Base-by-base conservation (phyloP, 2,888 invertebrate genomes). In the Nymphalis urticae region DNA sequence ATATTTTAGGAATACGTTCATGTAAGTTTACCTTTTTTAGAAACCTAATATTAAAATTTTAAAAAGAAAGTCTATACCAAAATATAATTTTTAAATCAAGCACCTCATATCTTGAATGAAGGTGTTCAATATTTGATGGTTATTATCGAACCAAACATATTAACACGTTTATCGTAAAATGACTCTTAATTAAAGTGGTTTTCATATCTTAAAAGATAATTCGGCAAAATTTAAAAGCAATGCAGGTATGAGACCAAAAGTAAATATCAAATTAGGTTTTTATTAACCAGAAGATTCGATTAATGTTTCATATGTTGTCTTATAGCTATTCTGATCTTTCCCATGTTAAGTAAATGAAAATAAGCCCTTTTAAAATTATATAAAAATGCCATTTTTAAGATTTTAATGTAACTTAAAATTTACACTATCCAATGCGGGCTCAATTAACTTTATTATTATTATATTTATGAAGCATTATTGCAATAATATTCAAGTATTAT, bases 131-230 rank as follows among this genome's bases (percentile, higher is more conserved):
- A 62, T 48, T 42, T 27, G 42, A 58, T 56, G 48, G 48, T 62
- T 66, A 48, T 56, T 62, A 62, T 59, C 51, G 42, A 62, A 13
- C 47, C 59, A 66, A 68, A 68, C 48, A 68, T 63, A 68, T 68
- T 59, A 69, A 68, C 67, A 64, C 65, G 54, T 66, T 63, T 64
- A 69, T 61, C 71, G 54, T 60, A 62, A 71, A 64, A 64, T 68
- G 64, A 62, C 53, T 71, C 62, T 62, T 61, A 66, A 71, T 71
- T 71, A 71, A 71, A 66, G 63, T 71, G 66, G 60, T 66, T 71
- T 71, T 71, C 56, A 69, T 68, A 65, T 66, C 69, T 51, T n/a
- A 21, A 42, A 50, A 64, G 71, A 71, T 69, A 69, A 71, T 71
- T 66, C 60, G 60, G 71, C 60, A 64, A 61, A 69, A 69, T 56